Percentiles rank a stretch among this genome's conserved stretches.
phyloP scores from a whole-genome alignment of 2,797 vertebrate species.

The Oreochromis grahami region DNA sequence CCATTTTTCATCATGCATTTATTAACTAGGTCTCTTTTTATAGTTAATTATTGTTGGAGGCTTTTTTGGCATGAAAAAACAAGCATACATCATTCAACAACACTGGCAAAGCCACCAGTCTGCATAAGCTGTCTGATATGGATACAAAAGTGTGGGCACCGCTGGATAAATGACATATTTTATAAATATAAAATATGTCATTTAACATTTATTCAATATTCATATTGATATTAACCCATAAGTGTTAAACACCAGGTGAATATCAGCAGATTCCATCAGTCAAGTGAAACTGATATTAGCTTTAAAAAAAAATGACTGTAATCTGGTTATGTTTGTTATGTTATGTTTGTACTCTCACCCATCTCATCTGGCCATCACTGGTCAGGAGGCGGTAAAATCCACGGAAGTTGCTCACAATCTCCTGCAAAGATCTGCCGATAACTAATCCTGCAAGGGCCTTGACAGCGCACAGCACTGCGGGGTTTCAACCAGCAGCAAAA shows the following conservation, averaged over 20 bases:
- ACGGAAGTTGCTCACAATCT: conserved; percentile 80
- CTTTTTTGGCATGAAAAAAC: not conserved
- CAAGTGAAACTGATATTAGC: not conserved
- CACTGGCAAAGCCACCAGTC: not conserved
- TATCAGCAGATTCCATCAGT: not conserved
- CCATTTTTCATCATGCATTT: not conserved
- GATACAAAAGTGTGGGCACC: not conserved
- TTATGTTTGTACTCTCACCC: conserved; percentile 50
- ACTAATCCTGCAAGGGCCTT: conserved; percentile 70
- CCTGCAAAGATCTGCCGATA: conserved; percentile 72
- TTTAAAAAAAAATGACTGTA: not conserved
- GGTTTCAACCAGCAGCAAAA: not conserved
- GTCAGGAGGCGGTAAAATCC: conserved; percentile 81
- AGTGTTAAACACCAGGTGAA: not conserved
- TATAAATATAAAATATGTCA: not conserved
- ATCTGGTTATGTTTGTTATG: not conserved
- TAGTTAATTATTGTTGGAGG: not conserved
- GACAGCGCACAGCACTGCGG: conserved; percentile 77
- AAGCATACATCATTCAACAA: not conserved
- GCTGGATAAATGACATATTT: not conserved
- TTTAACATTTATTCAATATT: not conserved
- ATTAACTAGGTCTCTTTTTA: not conserved
- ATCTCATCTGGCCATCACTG: conserved; percentile 82
- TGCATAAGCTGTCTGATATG: not conserved
- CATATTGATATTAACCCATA: not conserved